Evolutionary conservation across 2,113 vertebrate genomes (phyloP), one percentile per base, ranked within the genome.

Genomic region (Heliornis fulica): DNA sequence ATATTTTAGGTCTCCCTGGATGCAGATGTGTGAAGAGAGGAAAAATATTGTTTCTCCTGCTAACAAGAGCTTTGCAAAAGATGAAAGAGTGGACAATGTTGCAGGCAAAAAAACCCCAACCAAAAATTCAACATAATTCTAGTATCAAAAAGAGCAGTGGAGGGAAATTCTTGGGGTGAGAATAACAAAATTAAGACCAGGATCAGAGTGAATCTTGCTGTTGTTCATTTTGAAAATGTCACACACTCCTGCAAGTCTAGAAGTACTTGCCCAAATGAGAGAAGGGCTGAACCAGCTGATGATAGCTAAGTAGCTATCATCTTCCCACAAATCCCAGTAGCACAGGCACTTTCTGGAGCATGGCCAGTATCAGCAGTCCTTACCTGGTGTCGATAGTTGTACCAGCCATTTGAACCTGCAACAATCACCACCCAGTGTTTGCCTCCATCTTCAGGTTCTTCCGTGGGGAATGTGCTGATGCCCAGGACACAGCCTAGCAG

Each of bases 391-490:
- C 99, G 98, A 83, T 99, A 99, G 97, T 99, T 99, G 97, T 98
- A 99, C 99, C 99, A 99, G 97, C 98, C 98, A 2, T 98, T 99
- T 0, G 99, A 99, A 5, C 99, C 99, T 0, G 99, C 99, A 5
- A 99, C 99, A 5, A 99, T 98, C n/a, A 99, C 97, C 64, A 99
- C 99, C 99, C 99, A 99, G 98, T 99, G 98, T 90, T 99, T 99
- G 65, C 98, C 99, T n/a, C 96, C 95, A 13, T 97, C 83, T 36
- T 98, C 97, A 2, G 97, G 90, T 3, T 98, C 96, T 53, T 98
- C 97, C 17, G 97, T 9, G 4, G 98, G 97, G 38, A 98, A 61
- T 0, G 97, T 87, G 6, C 43, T 43, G 3, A 92, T 83, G 31
- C 94, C 86, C 90, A 98, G 95, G 50, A 86, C 96, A 90, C 97